A percentile compares a stretch with the other conserved stretches of the same genome.
Conservation (phyloP, 2,113 vertebrate species). For the Mugil cephalus region DNA sequence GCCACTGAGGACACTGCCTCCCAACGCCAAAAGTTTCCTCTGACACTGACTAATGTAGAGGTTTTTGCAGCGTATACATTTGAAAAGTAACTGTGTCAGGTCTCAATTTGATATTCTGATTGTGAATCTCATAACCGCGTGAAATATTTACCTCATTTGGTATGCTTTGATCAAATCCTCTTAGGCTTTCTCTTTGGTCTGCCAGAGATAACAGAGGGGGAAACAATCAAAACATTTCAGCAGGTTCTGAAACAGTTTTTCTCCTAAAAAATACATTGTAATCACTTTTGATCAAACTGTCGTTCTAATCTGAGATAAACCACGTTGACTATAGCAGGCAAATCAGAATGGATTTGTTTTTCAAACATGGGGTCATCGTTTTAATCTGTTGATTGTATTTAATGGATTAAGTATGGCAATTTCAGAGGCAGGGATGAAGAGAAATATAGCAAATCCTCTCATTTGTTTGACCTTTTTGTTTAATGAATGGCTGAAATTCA, state of each 20-base stretch:
- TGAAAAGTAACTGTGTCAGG: background rate
- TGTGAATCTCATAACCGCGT: background rate
- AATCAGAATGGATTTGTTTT: background rate
- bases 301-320: conserved; percentile 13
- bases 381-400: too few species aligned
- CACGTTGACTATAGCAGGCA: conserved; percentile 8
- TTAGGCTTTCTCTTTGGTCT: conserved; percentile 24
- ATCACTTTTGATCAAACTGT: conserved; percentile 33
- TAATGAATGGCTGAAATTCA: background rate
- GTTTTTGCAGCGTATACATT: conserved; percentile 9
- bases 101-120: conserved; percentile 39
- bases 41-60: background rate
- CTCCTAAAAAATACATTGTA: conserved; percentile 15
- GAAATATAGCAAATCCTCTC: background rate
- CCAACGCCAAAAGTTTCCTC: background rate
- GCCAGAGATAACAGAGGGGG: conserved; percentile 11
- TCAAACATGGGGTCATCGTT: background rate
- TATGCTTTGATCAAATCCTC: conserved; percentile 39
- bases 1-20: too few species aligned
- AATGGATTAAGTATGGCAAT: too few species aligned
- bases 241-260: conserved; percentile 32
- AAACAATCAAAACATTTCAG: conserved; percentile 32
- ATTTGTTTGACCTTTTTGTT: background rate
- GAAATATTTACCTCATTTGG: conserved; percentile 28
- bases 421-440: background rate